A percentile compares a stretch with the other conserved stretches of the same genome.
Evolutionary conservation across 2,113 vertebrate species (phyloP).

Genomic region (Larimichthys polyactis): DNA sequence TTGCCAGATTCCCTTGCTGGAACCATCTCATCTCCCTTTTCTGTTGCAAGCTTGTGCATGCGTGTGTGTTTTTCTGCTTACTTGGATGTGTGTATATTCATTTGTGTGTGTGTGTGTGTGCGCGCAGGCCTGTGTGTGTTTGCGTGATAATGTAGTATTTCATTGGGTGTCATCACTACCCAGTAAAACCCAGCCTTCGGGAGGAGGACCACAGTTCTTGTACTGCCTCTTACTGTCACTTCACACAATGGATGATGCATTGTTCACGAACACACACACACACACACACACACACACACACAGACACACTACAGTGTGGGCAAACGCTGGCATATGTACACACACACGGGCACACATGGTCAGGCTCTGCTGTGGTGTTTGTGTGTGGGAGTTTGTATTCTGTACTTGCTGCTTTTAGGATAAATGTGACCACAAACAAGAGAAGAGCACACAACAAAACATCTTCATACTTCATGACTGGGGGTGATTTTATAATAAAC

Average conservation of each 20-base stretch:
- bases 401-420: slow-evolving; percentile 16
- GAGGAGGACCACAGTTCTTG: slow-evolving; percentile 8
- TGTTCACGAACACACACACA: slow-evolving; percentile 6
- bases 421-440: slow-evolving; percentile 24
- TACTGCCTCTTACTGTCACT: slow-evolving; percentile 10
- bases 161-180: slow-evolving; percentile 57
- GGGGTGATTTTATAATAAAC: slow-evolving; percentile 8
- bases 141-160: slow-evolving; percentile 46
- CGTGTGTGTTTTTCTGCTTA: background rate
- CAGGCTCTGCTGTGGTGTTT: background rate
- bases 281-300: background rate
- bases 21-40: background rate
- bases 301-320: background rate
- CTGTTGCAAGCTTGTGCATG: background rate
- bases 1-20: slow-evolving; percentile 22
- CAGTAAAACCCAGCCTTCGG: slow-evolving; percentile 30
- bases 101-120: background rate
- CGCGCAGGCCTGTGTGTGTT: background rate
- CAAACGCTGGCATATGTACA: background rate
- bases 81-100: background rate
- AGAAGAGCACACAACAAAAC: slow-evolving; percentile 20
- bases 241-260: slow-evolving; percentile 28
- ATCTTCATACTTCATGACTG: slow-evolving; percentile 23
- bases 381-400: slow-evolving; percentile 32
- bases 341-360: slow-evolving; percentile 14